Evolutionary conservation across 2,888 invertebrate species (phyloP), one percentile per base, ranked within the genome.

Genomic region (Pristionchus fissidentatus): DNA sequence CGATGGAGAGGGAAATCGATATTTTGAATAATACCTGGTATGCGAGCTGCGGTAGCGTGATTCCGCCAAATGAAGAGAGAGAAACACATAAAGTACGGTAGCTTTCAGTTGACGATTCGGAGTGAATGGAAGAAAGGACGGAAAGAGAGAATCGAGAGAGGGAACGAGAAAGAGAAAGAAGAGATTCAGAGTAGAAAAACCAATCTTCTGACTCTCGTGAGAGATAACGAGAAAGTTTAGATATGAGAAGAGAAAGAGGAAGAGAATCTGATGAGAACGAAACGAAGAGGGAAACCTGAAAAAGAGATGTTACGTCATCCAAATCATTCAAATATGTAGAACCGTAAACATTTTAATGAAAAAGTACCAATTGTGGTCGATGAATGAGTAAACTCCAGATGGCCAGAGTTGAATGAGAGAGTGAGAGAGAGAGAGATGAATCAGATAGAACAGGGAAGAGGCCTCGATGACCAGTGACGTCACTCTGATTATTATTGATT

Each of bases 341-440:
- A n/a, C n/a, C n/a, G n/a, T n/a, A n/a, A n/a, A n/a, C n/a, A n/a
- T n/a, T n/a, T n/a, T n/a, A n/a, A n/a, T n/a, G n/a, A n/a, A n/a
- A n/a, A n/a, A n/a, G n/a, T n/a, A 90, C 90, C 46, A 90, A 85
- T 57, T 88, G 86, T 0, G 88, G 87, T 55, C 88, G 87, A 83
- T 90, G 89, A 26, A 91, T 85, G 15, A 90, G 85, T 35, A 91
- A 86, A 60, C 88, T 89, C 91, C 90, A 92, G 78, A 90, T 81
- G 19, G 87, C 83, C 57, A 88, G 57, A 32, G 57, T 75, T 22
- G 75, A 52, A 49, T 73, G 57, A 38, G 49, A 73, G 35, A 78
- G 38, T 15, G 79, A 41, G 57, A 57, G 22, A 26, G 79, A n/a
- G n/a, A n/a, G n/a, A n/a, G n/a, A n/a, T n/a, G n/a, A 57, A 57